Evolutionary conservation across 2,797 vertebrate genomes (phyloP), one percentile per base, ranked within the genome.

Genomic region (Sternarchorhynchus goeldii): DNA sequence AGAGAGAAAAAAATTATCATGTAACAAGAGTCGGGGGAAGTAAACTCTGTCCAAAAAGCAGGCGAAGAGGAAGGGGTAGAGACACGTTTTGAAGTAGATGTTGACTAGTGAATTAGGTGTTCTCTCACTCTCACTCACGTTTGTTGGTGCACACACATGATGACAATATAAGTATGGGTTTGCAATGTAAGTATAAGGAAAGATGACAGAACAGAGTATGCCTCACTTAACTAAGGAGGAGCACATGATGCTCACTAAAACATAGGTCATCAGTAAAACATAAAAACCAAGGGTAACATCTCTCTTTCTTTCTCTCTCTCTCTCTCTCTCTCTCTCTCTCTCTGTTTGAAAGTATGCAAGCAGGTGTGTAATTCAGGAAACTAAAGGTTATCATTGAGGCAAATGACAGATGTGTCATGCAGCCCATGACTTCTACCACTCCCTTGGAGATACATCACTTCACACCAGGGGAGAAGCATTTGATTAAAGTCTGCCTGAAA

Each of bases 401-500:
- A 79, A 73, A 79, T 79, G 77, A 79, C 77, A 74, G 71, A 79
- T 79, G 65, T 78, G 64, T 56, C 69, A 64, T 62, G 77, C 64
- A 74, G 63, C 73, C 77, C 68, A 57, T 32, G 32, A 50, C 69
- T 71, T 71, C 34, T 70, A 71, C 65, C 62, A 55, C 50, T 67
- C 71, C 75, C 73, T 70, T 63, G 53, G 55, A 78, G 74, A 75
- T 75, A 75, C 75, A 82, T 82, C 75, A 75, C 81, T 76, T 77
- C 76, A 72, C 80, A 84, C 77, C 71, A 73, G 75, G 76, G 57
- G 32, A 82, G 67, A 84, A 66, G 65, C 73, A 67, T 82, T 80
- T 78, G 71, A 84, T 84, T 80, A 75, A 78, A 80, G 63, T 75
- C 81, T 75, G 75, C 67, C 75, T 66, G 55, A 77, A 77, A 81